These are phyloP conservation scores for Periophthalmus magnuspinnatus DNA, from an alignment of 2,797 vertebrate genomes.

Conservation along the genomic window DNA sequence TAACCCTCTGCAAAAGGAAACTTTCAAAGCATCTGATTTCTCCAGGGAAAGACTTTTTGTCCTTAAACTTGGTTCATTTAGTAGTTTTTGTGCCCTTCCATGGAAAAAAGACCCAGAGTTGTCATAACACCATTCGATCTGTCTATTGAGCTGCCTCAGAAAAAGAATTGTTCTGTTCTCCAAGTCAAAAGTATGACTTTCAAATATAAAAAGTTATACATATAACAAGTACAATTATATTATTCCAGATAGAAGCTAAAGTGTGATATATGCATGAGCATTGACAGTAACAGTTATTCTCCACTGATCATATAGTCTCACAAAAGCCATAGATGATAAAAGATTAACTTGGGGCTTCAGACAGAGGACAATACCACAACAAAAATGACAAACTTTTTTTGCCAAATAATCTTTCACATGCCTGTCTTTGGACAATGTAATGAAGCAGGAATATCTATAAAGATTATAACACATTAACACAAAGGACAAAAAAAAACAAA, in stretches of 20 bases:
- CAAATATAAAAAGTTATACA: constrained; percentile 24
- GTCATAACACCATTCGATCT: constrained; percentile 31
- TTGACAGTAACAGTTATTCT: constrained; percentile 4
- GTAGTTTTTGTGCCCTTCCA: constrained; percentile 29
- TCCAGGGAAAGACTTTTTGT: constrained; percentile 28
- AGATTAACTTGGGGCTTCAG: not conserved
- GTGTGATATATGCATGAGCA: constrained; percentile 1
- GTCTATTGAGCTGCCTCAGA: constrained; percentile 46
- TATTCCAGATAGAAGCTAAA: constrained; percentile 2
- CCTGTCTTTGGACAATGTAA: not conserved
- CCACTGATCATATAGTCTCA: not conserved
- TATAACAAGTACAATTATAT: constrained; percentile 18
- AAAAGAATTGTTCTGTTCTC: constrained; percentile 29
- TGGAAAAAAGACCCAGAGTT: constrained; percentile 43
- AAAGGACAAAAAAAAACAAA: not conserved
- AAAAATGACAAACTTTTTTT: not conserved
- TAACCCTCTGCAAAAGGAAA: constrained; percentile 33
- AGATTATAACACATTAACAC: not conserved
- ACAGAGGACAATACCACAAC: not conserved
- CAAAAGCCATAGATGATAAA: not conserved
- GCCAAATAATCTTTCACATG: not conserved
- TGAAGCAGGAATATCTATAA: not conserved
- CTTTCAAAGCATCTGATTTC: constrained; percentile 25
- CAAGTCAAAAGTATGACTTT: constrained; percentile 41
- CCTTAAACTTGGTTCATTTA: constrained; percentile 19